Evolutionary conservation across 2,888 invertebrate genomes (phyloP), one percentile per base, ranked within the genome.

Genomic region (Koerneria pararmatus): DNA sequence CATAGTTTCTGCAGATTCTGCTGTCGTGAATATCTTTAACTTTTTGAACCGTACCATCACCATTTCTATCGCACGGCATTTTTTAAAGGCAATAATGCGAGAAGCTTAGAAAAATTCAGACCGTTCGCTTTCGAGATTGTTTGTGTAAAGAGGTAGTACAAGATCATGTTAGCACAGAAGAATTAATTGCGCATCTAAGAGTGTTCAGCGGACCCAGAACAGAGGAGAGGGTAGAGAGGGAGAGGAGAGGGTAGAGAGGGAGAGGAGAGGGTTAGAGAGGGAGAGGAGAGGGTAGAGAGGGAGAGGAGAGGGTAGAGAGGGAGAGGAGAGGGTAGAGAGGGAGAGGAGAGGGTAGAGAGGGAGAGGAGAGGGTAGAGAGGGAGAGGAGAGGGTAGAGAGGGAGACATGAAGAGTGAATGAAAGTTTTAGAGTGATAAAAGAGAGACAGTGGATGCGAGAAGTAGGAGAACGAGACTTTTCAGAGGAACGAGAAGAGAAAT

Each of bases 361-460:
- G 19, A 19, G 19, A 19, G 19, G 41, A 41, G 41, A 19, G 41
- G 41, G 19, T 41, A 41, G 41, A 41, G 41, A 41, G 41, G 19
- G 41, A 41, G 41, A 41, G 41, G 19, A 19, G 19, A 19, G 19
- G 41, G 51, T 27, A 31, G 63, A 58, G 37, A 53, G 65, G 64
- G 60, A 66, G 54, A 31, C 59, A 66, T 0, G 66, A 53, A 57
- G 59, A 69, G 24, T 51, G 37, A 48, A 6, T 46, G 41, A 46
- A 29, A 29, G 15, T 29, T 15, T 31, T 35, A 48, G 15, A 29
- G 29, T 27, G 24, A 37, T 31, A 41, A 4, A 19, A 29, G 63
- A 64, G 15, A 53, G 65, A 65, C 56, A 68, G 65, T 11, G 65
- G 65, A 31, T 68, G 64, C 19, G 31, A 61, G n/a, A 57, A 60